Evolutionary conservation across 2,888 invertebrate genomes (phyloP).

Genomic region (Noctua comes): DNA sequence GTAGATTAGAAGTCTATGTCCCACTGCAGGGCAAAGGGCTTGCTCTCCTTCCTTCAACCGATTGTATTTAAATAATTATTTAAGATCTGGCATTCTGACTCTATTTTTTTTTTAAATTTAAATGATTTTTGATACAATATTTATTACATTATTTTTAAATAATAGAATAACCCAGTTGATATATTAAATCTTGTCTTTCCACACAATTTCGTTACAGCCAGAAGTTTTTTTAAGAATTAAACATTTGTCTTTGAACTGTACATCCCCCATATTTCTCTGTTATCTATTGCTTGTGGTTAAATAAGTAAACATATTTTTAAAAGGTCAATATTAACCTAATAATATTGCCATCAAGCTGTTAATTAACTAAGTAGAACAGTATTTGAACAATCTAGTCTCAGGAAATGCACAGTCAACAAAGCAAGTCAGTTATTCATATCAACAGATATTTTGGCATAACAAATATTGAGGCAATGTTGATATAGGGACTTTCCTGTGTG

Average conservation of each 20-base stretch:
- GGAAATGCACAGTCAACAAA: slow-evolving; percentile 6
- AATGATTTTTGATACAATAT: neutral
- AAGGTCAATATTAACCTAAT: neutral
- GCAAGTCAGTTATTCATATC: slow-evolving; percentile 1
- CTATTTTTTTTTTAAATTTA: neutral
- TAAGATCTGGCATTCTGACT: neutral
- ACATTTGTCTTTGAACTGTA: neutral
- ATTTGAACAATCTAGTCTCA: neutral
- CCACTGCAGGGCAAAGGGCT: neutral
- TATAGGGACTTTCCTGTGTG: slow-evolving; percentile 15
- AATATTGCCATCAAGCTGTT: neutral
- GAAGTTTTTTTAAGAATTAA: neutral
- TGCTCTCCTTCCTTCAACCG: neutral
- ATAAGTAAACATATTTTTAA: neutral
- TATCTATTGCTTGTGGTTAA: too few species aligned
- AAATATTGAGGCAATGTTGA: slow-evolving; percentile 36
- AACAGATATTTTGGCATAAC: slow-evolving; percentile 15
- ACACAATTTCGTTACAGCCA: neutral
- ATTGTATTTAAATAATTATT: neutral
- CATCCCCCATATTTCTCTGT: neutral
- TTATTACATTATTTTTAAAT: neutral
- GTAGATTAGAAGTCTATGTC: neutral
- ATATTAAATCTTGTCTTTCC: neutral
- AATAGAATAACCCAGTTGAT: neutral
- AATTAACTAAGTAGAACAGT: neutral